Base-by-base conservation (phyloP, 30 jellyfish, hydroid and myxozoan genomes). In the Aurelia aurita complex sp. Pacific region DNA sequence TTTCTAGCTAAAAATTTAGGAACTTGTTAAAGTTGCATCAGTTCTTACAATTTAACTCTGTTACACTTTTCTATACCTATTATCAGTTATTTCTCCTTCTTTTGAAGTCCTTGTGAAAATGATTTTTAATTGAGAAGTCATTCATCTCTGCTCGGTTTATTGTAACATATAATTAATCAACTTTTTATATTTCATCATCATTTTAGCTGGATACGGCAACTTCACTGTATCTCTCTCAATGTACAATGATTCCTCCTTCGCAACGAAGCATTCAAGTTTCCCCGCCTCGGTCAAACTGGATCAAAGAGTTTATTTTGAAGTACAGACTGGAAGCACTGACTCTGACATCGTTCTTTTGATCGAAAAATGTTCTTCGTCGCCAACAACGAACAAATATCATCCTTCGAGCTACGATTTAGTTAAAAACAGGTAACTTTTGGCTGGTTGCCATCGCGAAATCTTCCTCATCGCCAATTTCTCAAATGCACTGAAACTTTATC, bases 161-260 rank as follows among this genome's bases (percentile, higher is more conserved):
- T 4, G 40, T 35, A 76, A 17, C 42, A 61, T 5, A 10, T 4
- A 33, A 23, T 29, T 8, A 63, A 5, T 55, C 36, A 15, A 11
- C 88, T 18, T 5, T 18, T 23, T 13, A 16, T 40, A 36, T 73
- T 7, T 11, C 38, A 11, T 55, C 73, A 16, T 35, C 1, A 13
- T 84, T 84, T 62, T 59, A 84, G 93, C 55, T 73, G 93, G 87
- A 50, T 84, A 73, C 53, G 93, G 93, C 4, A 18, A 51, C 32
- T 84, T 84, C 68, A 66, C 87, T 6, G 80, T 73, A 11, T 62
- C 87, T 15, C 59, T 84, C 8, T 14, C 75, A 51, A 84, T 84
- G 93, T 43, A 19, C 62, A 62, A 46, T 15, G 57, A 67, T 9
- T 33, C 69, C 51, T 77, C 46, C 16, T 84, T 73, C 36, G 13